phyloP scores from a whole-genome alignment of 2,797 vertebrate species.

The Glyptemys insculpta region DNA sequence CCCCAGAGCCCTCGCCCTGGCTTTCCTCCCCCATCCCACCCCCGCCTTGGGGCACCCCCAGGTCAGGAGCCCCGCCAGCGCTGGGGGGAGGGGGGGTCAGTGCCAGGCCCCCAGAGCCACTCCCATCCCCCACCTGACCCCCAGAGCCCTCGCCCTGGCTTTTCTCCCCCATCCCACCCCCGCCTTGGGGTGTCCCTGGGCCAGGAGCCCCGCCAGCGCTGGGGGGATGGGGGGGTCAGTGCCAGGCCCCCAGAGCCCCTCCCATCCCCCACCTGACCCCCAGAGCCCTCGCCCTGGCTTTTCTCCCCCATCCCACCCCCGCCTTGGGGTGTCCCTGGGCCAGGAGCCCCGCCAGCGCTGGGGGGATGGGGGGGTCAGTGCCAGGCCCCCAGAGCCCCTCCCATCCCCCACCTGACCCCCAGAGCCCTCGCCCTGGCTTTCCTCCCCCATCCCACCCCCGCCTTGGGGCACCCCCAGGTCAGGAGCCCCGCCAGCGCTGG shows the following conservation, averaged over 20 bases:
- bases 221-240: neutral
- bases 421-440: neutral
- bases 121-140: neutral
- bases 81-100: neutral
- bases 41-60: constrained; percentile 3
- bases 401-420: neutral
- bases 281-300: neutral
- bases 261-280: neutral
- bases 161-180: constrained; percentile 34
- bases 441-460: neutral
- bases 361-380: constrained; percentile 73
- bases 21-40: constrained; percentile 22
- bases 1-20: neutral
- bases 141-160: neutral
- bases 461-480: neutral
- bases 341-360: neutral
- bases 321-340: neutral
- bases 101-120: neutral
- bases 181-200: neutral
- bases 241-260: too few relatives aligned
- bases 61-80: neutral
- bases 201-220: neutral
- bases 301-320: constrained; percentile 43
- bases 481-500: too few relatives aligned
- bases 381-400: neutral